phyloP scores from a whole-genome alignment of 37 sponge, comb jelly and placozoan species.

The Sycon ciliatum region DNA sequence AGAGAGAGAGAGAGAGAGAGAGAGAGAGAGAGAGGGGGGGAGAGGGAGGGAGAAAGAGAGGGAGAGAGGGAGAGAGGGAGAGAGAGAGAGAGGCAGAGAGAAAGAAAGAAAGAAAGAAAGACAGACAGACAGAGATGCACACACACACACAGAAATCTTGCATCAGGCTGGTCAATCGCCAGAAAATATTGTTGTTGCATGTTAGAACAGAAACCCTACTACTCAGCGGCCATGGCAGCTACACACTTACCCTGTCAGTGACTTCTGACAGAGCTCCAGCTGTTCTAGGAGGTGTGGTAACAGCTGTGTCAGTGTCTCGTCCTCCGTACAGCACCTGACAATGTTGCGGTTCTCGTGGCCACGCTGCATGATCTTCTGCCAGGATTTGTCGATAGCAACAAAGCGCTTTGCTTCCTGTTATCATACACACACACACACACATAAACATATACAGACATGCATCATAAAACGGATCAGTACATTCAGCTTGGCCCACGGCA shows the following conservation, averaged over 20 bases:
- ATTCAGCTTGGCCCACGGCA: too few species aligned
- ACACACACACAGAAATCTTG: too few species aligned
- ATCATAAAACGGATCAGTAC: not conserved
- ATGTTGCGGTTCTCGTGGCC: slow-evolving; percentile 88
- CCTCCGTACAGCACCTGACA: slow-evolving; percentile 93
- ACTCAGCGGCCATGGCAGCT: too few species aligned
- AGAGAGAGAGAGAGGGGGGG: not conserved
- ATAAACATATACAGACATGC: not conserved
- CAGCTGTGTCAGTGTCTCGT: slow-evolving; percentile 89
- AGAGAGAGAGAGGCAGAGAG: too few species aligned
- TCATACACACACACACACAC: not conserved
- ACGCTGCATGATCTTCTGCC: slow-evolving; percentile 92
- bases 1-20: not conserved
- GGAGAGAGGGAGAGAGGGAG: too few species aligned
- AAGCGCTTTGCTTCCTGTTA: slow-evolving; percentile 77
- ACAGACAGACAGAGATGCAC: too few species aligned
- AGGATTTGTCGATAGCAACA: slow-evolving; percentile 88
- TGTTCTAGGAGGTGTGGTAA: slow-evolving; percentile 93
- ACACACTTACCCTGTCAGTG: slow-evolving; percentile 63
- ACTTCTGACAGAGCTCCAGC: slow-evolving; percentile 93
- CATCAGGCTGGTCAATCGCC: too few species aligned
- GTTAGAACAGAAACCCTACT: too few species aligned
- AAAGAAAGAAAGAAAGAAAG: too few species aligned
- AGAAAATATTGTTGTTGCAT: too few species aligned
- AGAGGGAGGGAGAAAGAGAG: too few species aligned